Evolutionary conservation across 2,113 vertebrate species (phyloP).

Genomic region (Spea bombifrons): DNA sequence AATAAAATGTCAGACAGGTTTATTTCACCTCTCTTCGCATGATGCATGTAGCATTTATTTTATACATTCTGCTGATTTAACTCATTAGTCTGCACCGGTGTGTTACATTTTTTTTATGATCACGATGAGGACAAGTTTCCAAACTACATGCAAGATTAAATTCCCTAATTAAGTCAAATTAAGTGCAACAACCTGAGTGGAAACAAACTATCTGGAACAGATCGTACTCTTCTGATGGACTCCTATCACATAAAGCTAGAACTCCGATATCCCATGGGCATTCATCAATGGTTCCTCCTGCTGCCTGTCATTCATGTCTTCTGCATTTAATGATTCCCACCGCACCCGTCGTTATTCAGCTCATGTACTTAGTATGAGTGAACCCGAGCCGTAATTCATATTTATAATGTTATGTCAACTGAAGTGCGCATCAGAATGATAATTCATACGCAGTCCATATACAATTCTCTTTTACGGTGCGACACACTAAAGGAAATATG

Average conservation of each 20-base stretch:
- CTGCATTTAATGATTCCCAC: slow-evolving; percentile 12
- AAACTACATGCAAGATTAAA: neutral
- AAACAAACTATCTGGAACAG: neutral
- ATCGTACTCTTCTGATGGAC: neutral
- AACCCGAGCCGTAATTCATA: slow-evolving; percentile 1
- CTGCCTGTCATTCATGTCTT: slow-evolving; percentile 1
- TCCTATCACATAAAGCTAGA: slow-evolving; percentile 12
- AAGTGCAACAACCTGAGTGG: slow-evolving; percentile 29
- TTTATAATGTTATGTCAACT: neutral
- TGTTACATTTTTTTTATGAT: too few relatives aligned
- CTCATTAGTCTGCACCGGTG: too few relatives aligned
- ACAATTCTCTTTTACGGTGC: too few relatives aligned
- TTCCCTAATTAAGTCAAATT: slow-evolving; percentile 19
- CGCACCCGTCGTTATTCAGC: slow-evolving; percentile 13
- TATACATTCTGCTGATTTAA: too few relatives aligned
- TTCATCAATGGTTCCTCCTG: neutral
- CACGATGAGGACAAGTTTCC: too few relatives aligned
- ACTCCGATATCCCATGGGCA: slow-evolving; percentile 12
- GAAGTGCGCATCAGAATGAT: neutral
- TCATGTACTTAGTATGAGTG: neutral
- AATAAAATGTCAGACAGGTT: too few relatives aligned
- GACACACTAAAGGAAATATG: too few relatives aligned
- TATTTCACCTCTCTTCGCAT: too few relatives aligned
- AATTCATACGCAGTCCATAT: neutral
- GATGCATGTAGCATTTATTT: too few relatives aligned